phyloP scores from a whole-genome alignment of 2,888 invertebrate genomes.

The Nomada ferruginata region DNA sequence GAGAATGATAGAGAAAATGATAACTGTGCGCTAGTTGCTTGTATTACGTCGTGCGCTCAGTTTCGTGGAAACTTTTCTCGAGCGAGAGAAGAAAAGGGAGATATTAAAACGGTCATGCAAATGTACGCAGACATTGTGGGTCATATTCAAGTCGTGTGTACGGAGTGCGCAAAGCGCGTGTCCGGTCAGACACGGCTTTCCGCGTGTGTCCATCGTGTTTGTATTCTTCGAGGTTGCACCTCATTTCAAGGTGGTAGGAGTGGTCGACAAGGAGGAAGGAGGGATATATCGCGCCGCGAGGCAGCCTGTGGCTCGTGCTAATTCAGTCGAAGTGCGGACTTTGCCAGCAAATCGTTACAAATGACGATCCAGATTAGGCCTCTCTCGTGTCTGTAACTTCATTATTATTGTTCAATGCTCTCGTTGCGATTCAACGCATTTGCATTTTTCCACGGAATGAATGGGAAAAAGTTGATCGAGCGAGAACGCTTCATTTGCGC shows the following conservation, averaged over 20 bases:
- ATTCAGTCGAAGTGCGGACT: slow-evolving; percentile 78
- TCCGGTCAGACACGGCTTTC: slow-evolving; percentile 44
- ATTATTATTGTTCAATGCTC: slow-evolving; percentile 12
- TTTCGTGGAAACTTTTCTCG: slow-evolving; percentile 2
- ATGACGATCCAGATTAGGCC: slow-evolving; percentile 55
- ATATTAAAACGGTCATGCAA: slow-evolving; percentile 46
- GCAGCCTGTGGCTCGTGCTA: slow-evolving; percentile 78
- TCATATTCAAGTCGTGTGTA: slow-evolving; percentile 30
- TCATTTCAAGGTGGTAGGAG: slow-evolving; percentile 61
- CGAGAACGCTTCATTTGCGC: not conserved
- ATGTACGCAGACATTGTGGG: slow-evolving; percentile 46
- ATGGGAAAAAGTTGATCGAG: not conserved
- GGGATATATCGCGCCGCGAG: slow-evolving; percentile 65
- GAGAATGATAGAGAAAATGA: slow-evolving; percentile 13
- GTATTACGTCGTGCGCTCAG: not conserved
- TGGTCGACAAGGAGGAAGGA: slow-evolving; percentile 55
- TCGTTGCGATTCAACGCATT: not conserved
- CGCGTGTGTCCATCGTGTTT: slow-evolving; percentile 50
- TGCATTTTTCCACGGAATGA: not conserved
- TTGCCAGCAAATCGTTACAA: slow-evolving; percentile 68
- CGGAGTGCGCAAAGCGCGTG: slow-evolving; percentile 32
- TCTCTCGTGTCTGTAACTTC: slow-evolving; percentile 30
- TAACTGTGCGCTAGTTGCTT: not conserved
- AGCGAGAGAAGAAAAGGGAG: not conserved
- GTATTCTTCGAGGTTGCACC: slow-evolving; percentile 61